Base-by-base conservation (phyloP, 2,113 vertebrate species). In the Thalassoma bifasciatum region DNA sequence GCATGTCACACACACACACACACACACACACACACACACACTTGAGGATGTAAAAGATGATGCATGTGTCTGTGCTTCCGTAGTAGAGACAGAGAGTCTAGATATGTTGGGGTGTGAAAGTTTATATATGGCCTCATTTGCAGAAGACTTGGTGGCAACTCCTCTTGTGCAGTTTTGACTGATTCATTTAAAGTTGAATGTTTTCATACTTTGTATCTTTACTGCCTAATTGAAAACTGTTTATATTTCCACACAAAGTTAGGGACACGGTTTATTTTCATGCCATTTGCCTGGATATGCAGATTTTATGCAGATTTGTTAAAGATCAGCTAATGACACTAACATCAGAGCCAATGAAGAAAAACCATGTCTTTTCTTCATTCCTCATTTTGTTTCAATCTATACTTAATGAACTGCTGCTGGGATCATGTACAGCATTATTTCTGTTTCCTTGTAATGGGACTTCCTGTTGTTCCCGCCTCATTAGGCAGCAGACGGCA, bases 401-500 rank as follows among this genome's bases (percentile, higher is more conserved):
- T 19, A 42, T 36, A 12, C 19, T 9, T 51, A 11, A 47, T 61
- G 9, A n/a, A 21, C 40, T 66, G 24, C 37, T 53, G 40, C 21
- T 40, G 3, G 42, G 30, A 47, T 19, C 22, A 34, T 66, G n/a
- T 30, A 26, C 2, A 34, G 6, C 44, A 34, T 23, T 42, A 3
- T 47, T 74, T 51, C 64, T 63, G 19, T 60, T 61, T 58, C 26
- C 21, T 66, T 50, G n/a, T 61, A 70, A 60, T 61, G 50, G 37
- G 47, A 58, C 74, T 62, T 75, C 66, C 65, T 72, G 60, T 63
- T 70, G 63, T 63, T 73, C 26, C 72, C 56, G 60, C 26, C 40
- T 73, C 76, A 81, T 79, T 76, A 72, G 19, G 72, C 65, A 51
- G 66, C 80, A 77, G 73, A 61, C 72, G 1, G 36, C 72, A 77